Base-by-base conservation (phyloP, 2,888 invertebrate genomes). In the Lagria hirta region DNA sequence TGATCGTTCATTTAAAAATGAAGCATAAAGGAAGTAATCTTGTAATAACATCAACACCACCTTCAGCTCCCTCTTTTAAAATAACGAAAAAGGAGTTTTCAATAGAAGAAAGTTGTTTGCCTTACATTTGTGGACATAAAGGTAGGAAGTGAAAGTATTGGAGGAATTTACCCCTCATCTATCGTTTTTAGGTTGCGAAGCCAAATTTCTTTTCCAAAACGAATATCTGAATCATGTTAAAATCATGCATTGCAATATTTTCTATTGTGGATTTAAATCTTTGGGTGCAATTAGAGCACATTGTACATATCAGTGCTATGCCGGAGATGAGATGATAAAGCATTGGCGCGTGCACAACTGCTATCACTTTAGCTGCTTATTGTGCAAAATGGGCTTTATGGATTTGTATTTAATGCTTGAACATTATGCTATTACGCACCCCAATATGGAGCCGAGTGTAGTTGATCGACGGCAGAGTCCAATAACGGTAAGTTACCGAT, bases 1-100 rank as follows among this genome's bases (percentile, higher is more conserved):
- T 86, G 0, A 73, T 75, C 10, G 69, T 79, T 3, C 86, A 87
- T 65, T 76, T 79, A 24, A 52, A 62, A 7, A 61, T 70, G 8
- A 59, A 64, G 2, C 64, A 64, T 38, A 58, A 59, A 1, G 49
- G 44, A 2, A 27, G 55, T 4, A 48, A 55, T 0, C 18, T 52
- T 30, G 17, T 58, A 43, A 49, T 58, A 3, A 34, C 48, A 5
- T 38, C 64, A 22, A 58, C 62, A 1, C 35, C 30, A 61, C 71
- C 23, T 60, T 59, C 21, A 51, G 29, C 46, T 17, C 21, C 48
- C 45, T 32, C 37, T 43, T 2, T 55, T 53, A 37, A 32, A 30
- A 37, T 37, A 32, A 20, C 48, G n/a, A 58, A 55, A 30, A 60
- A 57, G 45, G 53, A 52, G 28, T 60, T 53, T 34, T 40, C 58